Conservation (phyloP, 2,113 vertebrate species). For the Hymenochirus boettgeri region DNA sequence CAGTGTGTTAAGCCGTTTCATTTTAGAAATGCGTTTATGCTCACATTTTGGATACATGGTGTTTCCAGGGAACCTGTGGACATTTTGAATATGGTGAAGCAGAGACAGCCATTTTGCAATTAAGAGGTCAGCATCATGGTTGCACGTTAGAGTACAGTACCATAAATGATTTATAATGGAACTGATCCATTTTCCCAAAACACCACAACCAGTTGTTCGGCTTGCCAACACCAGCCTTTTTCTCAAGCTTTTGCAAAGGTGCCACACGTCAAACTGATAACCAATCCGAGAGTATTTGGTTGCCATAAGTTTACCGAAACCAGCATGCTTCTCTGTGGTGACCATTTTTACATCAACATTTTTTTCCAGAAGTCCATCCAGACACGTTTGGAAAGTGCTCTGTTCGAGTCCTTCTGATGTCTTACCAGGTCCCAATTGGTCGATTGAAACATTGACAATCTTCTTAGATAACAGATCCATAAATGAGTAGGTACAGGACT, state of each 20-base stretch:
- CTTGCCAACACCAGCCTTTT: neutral
- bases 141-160: neutral
- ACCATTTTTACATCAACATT: neutral
- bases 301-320: neutral
- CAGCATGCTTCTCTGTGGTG: neutral
- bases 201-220: neutral
- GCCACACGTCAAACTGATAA: neutral
- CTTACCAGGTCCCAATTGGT: neutral
- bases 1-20: neutral
- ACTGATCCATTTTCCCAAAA: neutral
- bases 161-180: neutral
- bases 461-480: neutral
- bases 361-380: neutral
- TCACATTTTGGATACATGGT: neutral
- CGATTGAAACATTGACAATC: neutral
- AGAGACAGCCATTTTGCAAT: neutral
- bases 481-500: neutral
- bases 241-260: neutral
- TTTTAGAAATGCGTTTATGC: no score
- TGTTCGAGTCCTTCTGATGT: neutral
- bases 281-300: neutral
- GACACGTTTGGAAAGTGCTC: neutral
- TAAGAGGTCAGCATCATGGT: neutral
- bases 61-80: neutral
- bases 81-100: neutral